Evolutionary conservation across 2,888 invertebrate genomes (phyloP), one percentile per base, ranked within the genome.

Genomic region (Diaperis boleti): DNA sequence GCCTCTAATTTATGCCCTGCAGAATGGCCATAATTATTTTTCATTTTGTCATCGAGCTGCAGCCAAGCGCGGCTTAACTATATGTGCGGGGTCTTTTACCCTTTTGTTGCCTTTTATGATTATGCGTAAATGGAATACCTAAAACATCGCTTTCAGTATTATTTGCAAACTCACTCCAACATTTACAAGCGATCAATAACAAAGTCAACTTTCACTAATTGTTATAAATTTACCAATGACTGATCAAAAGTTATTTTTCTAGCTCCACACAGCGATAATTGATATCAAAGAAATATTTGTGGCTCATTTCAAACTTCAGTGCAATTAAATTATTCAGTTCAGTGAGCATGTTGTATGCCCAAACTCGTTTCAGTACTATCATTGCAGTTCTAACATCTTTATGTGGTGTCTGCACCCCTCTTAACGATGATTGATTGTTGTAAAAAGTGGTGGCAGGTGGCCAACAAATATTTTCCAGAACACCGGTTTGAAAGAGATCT

Each of bases 331-430:
- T 68, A 75, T 71, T 39, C 72, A 50, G 72, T 61, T 72, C 74
- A 72, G 62, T 73, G 75, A 62, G 62, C 69, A 67, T 59, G 65
- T 49, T 71, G 73, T 73, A 75, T 74, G 75, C 56, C 62, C 62
- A 63, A 68, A 72, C 63, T 59, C 64, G 62, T 64, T 67, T 45
- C 49, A 20, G 75, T 74, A 75, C 77, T 76, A 77, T 77, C 76
- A 73, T 75, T 70, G 70, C 68, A 71, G 70, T 68, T 70, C 64
- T 66, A 71, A 69, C 67, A 71, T 72, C 69, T 69, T 68, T 68
- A 71, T 69, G 66, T 72, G 65, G 68, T 50, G 61, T 17, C 17
- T 52, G 59, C 39, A 37, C 54, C 54, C 61, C 39, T 42, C 26
- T 11, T 39, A 33, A 14, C n/a, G 18, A 45, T 61, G 61, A 61